These are phyloP conservation scores for Polypterus senegalus DNA, from an alignment of 2,113 vertebrate species.

Conservation along the genomic window DNA sequence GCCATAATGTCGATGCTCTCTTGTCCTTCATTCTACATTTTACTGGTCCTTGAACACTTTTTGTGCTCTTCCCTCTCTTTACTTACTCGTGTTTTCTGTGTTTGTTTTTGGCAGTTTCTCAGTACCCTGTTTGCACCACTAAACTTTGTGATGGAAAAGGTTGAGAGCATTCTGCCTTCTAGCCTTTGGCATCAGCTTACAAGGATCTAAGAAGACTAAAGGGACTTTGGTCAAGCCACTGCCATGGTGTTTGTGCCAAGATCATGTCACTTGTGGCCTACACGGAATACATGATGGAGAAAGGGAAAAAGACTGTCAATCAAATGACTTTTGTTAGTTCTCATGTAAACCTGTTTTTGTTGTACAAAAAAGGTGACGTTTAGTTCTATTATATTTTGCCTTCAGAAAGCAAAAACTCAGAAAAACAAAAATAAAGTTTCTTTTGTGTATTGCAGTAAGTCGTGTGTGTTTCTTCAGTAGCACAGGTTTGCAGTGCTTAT, in stretches of 20 bases:
- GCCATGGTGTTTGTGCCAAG: conserved; percentile 61
- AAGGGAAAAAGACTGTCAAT: conserved; percentile 29
- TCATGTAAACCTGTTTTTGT: conserved; percentile 74
- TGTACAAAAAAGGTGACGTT: conserved; percentile 79
- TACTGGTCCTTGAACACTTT: too few species aligned
- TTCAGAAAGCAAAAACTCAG: conserved; percentile 59
- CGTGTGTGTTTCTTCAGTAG: conserved; percentile 11
- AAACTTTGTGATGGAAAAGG: conserved; percentile 98
- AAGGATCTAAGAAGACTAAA: conserved; percentile 55
- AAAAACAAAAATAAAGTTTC: conserved; percentile 67
- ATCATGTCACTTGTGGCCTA: conserved; percentile 34
- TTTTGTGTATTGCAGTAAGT: conserved; percentile 81
- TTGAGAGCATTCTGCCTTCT: conserved; percentile 93
- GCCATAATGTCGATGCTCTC: too few species aligned
- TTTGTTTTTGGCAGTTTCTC: conserved; percentile 71
- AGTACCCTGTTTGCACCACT: conserved; percentile 94
- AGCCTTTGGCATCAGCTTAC: conserved; percentile 97
- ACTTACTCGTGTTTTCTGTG: conserved; percentile 10
- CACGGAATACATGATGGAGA: conserved; percentile 52
- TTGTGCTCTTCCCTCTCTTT: too few species aligned
- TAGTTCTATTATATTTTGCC: conserved; percentile 70
- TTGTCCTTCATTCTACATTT: too few species aligned
- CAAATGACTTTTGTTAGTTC: conserved; percentile 51
- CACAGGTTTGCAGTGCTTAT: too few species aligned
- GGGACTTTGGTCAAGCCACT: conserved; percentile 23